Conservation (phyloP, 1,140 invertebrate species). For the Maniola jurtina region DNA sequence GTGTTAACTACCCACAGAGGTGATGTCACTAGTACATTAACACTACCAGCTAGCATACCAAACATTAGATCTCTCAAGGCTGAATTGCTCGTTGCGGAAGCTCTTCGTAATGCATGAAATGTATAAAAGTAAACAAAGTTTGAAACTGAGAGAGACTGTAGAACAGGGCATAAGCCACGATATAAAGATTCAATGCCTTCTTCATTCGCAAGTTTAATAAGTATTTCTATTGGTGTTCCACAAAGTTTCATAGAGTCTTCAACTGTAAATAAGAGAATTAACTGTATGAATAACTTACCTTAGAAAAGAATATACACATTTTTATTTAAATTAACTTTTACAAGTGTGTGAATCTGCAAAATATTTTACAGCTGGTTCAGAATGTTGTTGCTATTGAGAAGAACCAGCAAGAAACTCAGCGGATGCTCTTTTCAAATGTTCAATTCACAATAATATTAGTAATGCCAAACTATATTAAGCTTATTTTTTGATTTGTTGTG, state of each 20-base stretch:
- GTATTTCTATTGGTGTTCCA: constrained; percentile 58
- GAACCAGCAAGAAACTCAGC: too few relatives aligned
- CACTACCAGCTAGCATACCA: constrained; percentile 88
- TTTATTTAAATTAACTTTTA: too few relatives aligned
- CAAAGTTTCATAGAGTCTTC: constrained; percentile 62
- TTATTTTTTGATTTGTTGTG: too few relatives aligned
- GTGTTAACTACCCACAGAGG: constrained; percentile 96
- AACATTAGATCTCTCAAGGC: constrained; percentile 87
- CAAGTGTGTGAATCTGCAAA: too few relatives aligned
- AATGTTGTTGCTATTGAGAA: too few relatives aligned
- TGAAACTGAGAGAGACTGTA: constrained; percentile 90
- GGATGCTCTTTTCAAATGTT: too few relatives aligned
- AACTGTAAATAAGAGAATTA: constrained; percentile 49
- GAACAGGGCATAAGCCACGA: constrained; percentile 88
- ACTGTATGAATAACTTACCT: not conserved
- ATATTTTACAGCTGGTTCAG: too few relatives aligned
- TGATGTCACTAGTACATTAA: constrained; percentile 91
- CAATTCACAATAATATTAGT: too few relatives aligned
- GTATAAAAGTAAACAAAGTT: constrained; percentile 97
- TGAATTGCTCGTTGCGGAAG: constrained; percentile 78
- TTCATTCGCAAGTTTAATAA: constrained; percentile 63
- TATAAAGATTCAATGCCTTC: constrained; percentile 86
- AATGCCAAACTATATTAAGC: too few relatives aligned
- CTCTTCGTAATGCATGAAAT: constrained; percentile 89
- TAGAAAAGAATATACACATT: too few relatives aligned